Conservation (phyloP, 2,797 vertebrate species). For the Silurus aristotelis region DNA sequence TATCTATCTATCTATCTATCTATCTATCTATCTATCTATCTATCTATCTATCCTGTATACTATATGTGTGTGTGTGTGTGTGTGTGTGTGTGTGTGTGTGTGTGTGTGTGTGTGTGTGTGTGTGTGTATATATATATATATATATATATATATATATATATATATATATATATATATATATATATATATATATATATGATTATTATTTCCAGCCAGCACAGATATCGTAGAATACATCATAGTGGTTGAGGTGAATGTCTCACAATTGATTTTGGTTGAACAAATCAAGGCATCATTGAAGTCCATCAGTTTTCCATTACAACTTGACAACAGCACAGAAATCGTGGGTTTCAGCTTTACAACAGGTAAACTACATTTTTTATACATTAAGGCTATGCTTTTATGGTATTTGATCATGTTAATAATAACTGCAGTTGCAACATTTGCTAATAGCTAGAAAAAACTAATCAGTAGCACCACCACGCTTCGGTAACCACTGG, state of each 20-base stretch:
- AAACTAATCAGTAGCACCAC: neutral
- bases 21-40: too few species aligned
- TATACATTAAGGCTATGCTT: neutral
- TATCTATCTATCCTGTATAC: too few species aligned
- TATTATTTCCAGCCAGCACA: conserved; percentile 21
- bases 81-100: too few species aligned
- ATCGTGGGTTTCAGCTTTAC: conserved; percentile 8
- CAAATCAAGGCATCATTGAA: conserved; percentile 47
- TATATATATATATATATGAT: neutral
- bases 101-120: too few species aligned
- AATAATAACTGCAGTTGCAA: neutral
- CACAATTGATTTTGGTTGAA: conserved; percentile 48
- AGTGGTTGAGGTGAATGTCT: conserved; percentile 43
- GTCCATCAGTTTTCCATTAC: conserved; percentile 30
- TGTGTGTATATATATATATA: too few species aligned
- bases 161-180: too few species aligned
- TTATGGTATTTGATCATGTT: neutral
- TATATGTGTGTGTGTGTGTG: too few species aligned
- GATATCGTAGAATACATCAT: conserved; percentile 36
- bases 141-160: too few species aligned
- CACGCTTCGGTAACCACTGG: neutral
- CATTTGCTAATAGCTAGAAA: neutral
- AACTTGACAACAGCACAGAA: conserved; percentile 21
- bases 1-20: too few species aligned
- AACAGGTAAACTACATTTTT: conserved; percentile 31